Evolutionary conservation across 2,797 vertebrate genomes (phyloP).

Genomic region (Myotis pilosus): DNA sequence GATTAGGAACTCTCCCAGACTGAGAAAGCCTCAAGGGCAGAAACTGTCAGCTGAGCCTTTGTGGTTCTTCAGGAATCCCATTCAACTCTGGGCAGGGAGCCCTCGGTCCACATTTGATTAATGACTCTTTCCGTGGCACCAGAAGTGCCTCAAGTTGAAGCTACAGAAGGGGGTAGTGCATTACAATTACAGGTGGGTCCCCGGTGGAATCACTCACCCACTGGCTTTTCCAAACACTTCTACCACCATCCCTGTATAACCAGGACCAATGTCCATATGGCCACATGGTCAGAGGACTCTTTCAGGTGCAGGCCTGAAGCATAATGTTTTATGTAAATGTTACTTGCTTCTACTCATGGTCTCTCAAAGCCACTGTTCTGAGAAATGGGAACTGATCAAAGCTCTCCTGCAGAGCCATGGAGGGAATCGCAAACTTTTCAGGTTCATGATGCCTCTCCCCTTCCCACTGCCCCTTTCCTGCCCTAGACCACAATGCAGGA

Average conservation of each 20-base stretch:
- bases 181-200: neutral
- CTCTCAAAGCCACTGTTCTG: neutral
- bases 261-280: neutral
- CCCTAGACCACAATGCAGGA: neutral
- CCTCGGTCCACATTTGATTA: neutral
- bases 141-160: neutral
- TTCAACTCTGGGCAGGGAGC: neutral
- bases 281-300: neutral
- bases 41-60: neutral
- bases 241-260: neutral
- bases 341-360: neutral
- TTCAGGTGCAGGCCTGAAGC: neutral
- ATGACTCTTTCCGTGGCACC: neutral
- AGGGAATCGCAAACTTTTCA: neutral
- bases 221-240: neutral
- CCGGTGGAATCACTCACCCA: neutral
- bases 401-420: neutral
- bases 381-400: neutral
- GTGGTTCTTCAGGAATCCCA: neutral
- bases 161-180: fast-evolving
- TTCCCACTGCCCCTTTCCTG: neutral
- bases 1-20: neutral
- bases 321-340: neutral
- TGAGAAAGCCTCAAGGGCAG: neutral
- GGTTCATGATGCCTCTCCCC: neutral